These are phyloP conservation scores for Uria lomvia DNA, from an alignment of 2,113 vertebrate genomes.

Conservation along the genomic window DNA sequence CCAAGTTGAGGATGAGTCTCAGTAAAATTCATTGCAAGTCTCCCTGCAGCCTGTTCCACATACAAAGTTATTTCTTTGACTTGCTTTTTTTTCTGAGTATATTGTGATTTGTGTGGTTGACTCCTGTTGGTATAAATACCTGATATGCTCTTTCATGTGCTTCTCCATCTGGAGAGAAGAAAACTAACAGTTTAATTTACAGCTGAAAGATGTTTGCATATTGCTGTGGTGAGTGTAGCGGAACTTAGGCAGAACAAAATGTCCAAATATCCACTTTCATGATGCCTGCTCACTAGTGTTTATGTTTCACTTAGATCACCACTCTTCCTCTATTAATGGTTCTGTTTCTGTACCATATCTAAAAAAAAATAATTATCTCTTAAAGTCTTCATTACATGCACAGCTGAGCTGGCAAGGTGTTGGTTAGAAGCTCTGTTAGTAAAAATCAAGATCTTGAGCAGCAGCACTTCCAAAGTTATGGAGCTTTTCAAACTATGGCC, in stretches of 20 bases:
- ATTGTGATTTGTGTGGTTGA: neutral
- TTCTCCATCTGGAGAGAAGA: neutral
- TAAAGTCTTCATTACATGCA: neutral
- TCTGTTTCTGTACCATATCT: neutral
- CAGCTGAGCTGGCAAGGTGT: conserved; percentile 3
- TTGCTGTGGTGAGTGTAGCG: neutral
- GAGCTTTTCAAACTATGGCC: neutral
- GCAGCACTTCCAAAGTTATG: neutral
- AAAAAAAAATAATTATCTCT: neutral
- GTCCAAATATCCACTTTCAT: neutral
- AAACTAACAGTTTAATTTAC: neutral
- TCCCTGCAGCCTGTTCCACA: neutral
- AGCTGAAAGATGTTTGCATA: neutral
- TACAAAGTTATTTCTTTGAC: neutral
- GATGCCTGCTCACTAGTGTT: neutral
- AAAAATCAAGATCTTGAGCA: neutral
- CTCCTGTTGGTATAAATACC: neutral
- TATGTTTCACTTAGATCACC: neutral
- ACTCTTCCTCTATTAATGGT: neutral
- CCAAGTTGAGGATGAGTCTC: neutral
- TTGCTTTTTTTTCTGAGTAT: neutral
- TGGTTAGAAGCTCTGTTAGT: neutral
- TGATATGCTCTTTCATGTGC: neutral
- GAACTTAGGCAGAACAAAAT: neutral
- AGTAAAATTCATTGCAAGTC: neutral